Evolutionary conservation across 1,140 invertebrate species (phyloP).

Genomic region (Drosophila insularis): DNA sequence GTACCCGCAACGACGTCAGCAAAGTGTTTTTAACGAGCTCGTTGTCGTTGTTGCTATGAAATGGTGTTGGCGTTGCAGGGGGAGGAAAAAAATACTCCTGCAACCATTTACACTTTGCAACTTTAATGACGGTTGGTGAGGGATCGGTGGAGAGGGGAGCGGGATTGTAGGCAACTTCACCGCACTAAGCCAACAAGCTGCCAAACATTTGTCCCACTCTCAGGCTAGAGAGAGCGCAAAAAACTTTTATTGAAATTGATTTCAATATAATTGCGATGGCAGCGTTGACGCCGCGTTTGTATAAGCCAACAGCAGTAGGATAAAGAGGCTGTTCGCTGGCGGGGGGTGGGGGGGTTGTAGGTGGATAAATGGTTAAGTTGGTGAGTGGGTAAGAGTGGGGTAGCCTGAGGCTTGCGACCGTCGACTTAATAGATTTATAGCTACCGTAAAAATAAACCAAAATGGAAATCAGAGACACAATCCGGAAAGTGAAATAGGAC

Average conservation of each 20-base stretch:
- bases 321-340: background rate
- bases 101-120: constrained; percentile 25
- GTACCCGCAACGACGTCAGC: constrained; percentile 47
- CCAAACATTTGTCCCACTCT: constrained; percentile 48
- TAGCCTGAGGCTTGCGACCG: constrained; percentile 31
- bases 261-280: constrained; percentile 75
- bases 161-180: constrained; percentile 4
- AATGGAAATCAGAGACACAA: constrained; percentile 8
- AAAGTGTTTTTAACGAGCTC: constrained; percentile 80
- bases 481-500: constrained; percentile 5
- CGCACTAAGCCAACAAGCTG: constrained; percentile 72
- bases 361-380: constrained; percentile 11
- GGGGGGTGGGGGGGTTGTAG: constrained; percentile 26
- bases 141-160: background rate
- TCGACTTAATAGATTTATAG: constrained; percentile 68
- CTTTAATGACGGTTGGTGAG: constrained; percentile 46
- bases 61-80: background rate
- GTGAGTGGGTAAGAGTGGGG: constrained; percentile 32
- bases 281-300: constrained; percentile 59
- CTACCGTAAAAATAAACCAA: constrained; percentile 46
- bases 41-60: constrained; percentile 10
- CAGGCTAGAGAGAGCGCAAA: constrained; percentile 11
- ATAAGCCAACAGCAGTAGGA: constrained; percentile 36
- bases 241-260: constrained; percentile 80
- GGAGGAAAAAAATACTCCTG: constrained; percentile 11